Base-by-base conservation (phyloP, 2,113 vertebrate genomes). In the Brachyistius frenatus region DNA sequence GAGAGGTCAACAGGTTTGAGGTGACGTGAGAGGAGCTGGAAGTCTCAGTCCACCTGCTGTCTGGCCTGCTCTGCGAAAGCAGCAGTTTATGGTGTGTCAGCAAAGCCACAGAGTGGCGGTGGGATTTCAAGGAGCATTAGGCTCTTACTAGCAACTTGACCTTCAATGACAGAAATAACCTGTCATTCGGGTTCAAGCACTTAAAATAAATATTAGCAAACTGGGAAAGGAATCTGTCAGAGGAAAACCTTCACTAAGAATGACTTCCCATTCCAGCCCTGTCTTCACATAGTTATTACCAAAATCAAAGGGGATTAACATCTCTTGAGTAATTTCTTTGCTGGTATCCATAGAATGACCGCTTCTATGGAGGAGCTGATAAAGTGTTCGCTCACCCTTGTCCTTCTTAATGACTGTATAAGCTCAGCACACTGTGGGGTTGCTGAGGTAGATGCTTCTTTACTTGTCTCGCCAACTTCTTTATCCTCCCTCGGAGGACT, bases 251-350 rank as follows among this genome's bases (percentile, higher is more conserved):
- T 60, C 11, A 54, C 14, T 58, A 68, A 52, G 33, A 67, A 76
- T 41, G 39, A 50, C 60, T 52, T 52, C 50, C 23, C 6, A 7
- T 15, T 31, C 52, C 36, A 46, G 54, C 47, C 30, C 56, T 56
- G 61, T 78, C 81, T 82, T 86, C 81, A 85, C 82, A 85, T 71
- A 77, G 60, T 36, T 57, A 85, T 87, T 84, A 81, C 16, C 58
- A 67, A 80, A 90, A 81, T 85, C 76, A 81, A 81, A 81, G 62
- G 49, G 70, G 88, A 85, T 91, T 84, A 86, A 71, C 61, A 50
- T 30, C 55, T 81, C 83, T 64, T 47, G 69, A 71, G 74, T 82
- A 66, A 74, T 85, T 79, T 81, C 61, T 85, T 41, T 54, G 75
- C 76, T 69, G 46, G 66, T 56, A 66, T 23, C 23, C 23, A 23